Evolutionary conservation across 2,888 invertebrate genomes (phyloP).

Genomic region (Lochmaea capreae): DNA sequence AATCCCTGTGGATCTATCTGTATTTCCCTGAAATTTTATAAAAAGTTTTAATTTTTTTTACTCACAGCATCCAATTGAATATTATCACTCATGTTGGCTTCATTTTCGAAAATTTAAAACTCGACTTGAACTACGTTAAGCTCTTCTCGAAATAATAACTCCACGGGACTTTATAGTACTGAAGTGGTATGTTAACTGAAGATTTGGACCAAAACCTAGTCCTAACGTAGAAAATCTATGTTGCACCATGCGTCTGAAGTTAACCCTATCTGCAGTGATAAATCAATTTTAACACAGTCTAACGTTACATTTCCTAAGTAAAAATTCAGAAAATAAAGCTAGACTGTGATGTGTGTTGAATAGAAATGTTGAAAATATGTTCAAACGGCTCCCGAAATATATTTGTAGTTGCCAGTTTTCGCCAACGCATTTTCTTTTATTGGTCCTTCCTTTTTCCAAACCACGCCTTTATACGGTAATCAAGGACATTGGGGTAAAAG

Average conservation of each 20-base stretch:
- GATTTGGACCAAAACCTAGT: slow-evolving; percentile 5
- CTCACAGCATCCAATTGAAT: slow-evolving; percentile 6
- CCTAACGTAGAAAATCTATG: slow-evolving; percentile 35
- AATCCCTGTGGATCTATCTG: too few species aligned
- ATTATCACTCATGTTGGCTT: slow-evolving; percentile 2
- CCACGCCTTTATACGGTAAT: slow-evolving; percentile 43
- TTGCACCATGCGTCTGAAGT: slow-evolving; percentile 54
- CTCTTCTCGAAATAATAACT: not conserved
- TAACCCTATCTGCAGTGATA: slow-evolving; percentile 13
- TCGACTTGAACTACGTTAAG: not conserved
- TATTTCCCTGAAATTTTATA: too few species aligned
- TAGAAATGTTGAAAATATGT: not conserved
- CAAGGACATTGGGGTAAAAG: slow-evolving; percentile 47
- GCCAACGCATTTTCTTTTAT: slow-evolving; percentile 41
- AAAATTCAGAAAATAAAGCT: not conserved
- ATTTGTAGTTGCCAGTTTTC: slow-evolving; percentile 48
- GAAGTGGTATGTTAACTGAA: slow-evolving; percentile 1
- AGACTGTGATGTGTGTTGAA: not conserved
- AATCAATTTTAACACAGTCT: slow-evolving; percentile 5
- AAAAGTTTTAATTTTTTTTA: not conserved
- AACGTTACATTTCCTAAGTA: not conserved
- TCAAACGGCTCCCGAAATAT: not conserved
- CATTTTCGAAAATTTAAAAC: not conserved
- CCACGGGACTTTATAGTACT: not conserved
- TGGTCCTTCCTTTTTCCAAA: slow-evolving; percentile 47